These are phyloP conservation scores for Myrmecobius fasciatus DNA, from an alignment of 2,113 vertebrate species.

Conservation along the genomic window DNA sequence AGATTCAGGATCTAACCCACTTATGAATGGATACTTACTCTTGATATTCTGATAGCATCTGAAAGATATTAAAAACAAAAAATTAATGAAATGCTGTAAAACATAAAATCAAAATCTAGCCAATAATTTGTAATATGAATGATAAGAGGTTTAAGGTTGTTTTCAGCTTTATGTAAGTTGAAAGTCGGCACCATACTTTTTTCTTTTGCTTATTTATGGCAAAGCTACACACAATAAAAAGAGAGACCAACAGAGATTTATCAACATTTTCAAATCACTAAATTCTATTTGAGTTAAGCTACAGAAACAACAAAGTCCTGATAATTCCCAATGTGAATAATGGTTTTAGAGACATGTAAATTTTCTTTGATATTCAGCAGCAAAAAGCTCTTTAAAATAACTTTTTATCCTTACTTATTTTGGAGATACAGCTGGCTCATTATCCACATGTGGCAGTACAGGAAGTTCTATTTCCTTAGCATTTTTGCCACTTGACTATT, in stretches of 20 bases:
- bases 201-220: neutral
- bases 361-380: conserved; percentile 80
- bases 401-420: conserved; percentile 79
- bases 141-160: neutral
- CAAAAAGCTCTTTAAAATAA: conserved; percentile 78
- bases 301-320: conserved; percentile 70
- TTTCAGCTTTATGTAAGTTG: conserved; percentile 28
- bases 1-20: neutral
- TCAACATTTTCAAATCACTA: conserved; percentile 65
- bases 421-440: conserved; percentile 69
- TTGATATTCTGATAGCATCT: neutral
- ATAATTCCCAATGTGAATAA: conserved; percentile 78
- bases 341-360: conserved; percentile 78
- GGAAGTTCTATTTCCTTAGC: conserved; percentile 80
- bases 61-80: neutral
- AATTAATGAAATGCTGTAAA: conserved; percentile 19
- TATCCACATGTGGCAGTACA: conserved; percentile 80
- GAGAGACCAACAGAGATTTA: conserved; percentile 66
- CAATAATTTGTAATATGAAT: conserved; percentile 1
- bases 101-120: neutral
- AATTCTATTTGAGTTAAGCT: conserved; percentile 76
- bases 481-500: conserved; percentile 64
- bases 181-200: neutral
- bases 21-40: neutral
- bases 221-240: conserved; percentile 43